A percentile compares a stretch with the other conserved stretches of the same genome.
Evolutionary conservation across 2,113 vertebrate genomes (phyloP).

Genomic region (Stigmatopora argus): DNA sequence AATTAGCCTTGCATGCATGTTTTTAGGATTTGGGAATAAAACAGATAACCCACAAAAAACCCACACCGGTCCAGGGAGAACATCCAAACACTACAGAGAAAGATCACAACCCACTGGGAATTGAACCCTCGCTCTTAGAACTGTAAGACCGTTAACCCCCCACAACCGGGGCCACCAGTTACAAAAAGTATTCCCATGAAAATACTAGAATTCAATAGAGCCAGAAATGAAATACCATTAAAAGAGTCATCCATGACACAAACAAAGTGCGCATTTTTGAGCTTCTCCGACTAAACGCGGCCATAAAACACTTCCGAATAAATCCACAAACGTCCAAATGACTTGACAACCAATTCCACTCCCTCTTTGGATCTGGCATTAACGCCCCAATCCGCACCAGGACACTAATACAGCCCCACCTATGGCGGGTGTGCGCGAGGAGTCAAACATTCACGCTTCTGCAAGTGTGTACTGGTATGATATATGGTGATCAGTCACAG

Average conservation of each 20-base stretch:
- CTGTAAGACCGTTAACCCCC: too few relatives aligned
- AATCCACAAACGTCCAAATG: conserved; percentile 33
- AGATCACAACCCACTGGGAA: too few relatives aligned
- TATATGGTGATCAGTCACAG: conserved; percentile 70
- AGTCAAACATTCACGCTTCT: conserved; percentile 56
- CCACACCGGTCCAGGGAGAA: too few relatives aligned
- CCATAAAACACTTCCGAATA: conserved; percentile 17
- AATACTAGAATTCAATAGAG: neutral
- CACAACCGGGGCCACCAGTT: too few relatives aligned
- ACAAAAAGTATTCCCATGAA: neutral
- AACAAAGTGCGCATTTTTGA: conserved; percentile 6
- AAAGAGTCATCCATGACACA: neutral
- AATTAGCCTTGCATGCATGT: too few relatives aligned
- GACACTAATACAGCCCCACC: conserved; percentile 48
- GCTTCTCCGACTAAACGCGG: neutral
- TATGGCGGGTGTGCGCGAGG: conserved; percentile 27
- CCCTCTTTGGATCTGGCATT: conserved; percentile 35
- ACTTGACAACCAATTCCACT: conserved; percentile 36
- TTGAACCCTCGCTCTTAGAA: too few relatives aligned
- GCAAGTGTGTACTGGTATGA: conserved; percentile 64
- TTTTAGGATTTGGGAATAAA: too few relatives aligned
- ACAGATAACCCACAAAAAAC: too few relatives aligned
- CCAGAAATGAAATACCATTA: neutral
- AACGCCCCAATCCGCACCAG: conserved; percentile 54
- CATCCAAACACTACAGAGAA: too few relatives aligned